Percentiles rank a stretch among this genome's conserved stretches.
Conservation (phyloP, 2,797 vertebrate genomes). For the Phoebastria nigripes region DNA sequence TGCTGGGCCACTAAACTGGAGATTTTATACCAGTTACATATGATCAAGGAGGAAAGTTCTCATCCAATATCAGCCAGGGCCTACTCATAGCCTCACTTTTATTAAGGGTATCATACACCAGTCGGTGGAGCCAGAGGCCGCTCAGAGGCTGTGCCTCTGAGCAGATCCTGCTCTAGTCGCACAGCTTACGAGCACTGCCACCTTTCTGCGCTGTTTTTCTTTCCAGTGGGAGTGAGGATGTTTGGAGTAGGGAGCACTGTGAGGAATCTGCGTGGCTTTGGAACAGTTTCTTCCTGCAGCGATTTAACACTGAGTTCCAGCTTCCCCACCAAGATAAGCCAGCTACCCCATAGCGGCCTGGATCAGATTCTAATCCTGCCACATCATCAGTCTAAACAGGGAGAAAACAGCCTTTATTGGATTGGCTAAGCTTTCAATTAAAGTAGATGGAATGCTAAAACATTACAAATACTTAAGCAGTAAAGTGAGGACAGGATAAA, state of each 20-base stretch:
- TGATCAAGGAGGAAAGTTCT: neutral
- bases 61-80: neutral
- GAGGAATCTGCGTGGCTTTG: neutral
- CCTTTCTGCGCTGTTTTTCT: neutral
- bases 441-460: constrained; percentile 25
- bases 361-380: constrained; percentile 36
- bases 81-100: neutral
- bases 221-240: neutral
- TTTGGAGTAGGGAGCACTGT: neutral
- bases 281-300: neutral
- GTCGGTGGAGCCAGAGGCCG: neutral
- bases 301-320: neutral
- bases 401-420: neutral
- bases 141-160: neutral
- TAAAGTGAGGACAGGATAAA: constrained; percentile 22
- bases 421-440: constrained; percentile 22
- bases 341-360: neutral
- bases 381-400: neutral
- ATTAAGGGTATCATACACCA: neutral
- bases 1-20: neutral
- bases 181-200: neutral
- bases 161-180: neutral
- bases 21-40: neutral
- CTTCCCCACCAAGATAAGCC: constrained; percentile 15
- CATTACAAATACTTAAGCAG: constrained; percentile 14